A percentile compares a stretch with the other conserved stretches of the same genome.
phyloP scores from a whole-genome alignment of 2,888 invertebrate species.

The Melitaea athalia region DNA sequence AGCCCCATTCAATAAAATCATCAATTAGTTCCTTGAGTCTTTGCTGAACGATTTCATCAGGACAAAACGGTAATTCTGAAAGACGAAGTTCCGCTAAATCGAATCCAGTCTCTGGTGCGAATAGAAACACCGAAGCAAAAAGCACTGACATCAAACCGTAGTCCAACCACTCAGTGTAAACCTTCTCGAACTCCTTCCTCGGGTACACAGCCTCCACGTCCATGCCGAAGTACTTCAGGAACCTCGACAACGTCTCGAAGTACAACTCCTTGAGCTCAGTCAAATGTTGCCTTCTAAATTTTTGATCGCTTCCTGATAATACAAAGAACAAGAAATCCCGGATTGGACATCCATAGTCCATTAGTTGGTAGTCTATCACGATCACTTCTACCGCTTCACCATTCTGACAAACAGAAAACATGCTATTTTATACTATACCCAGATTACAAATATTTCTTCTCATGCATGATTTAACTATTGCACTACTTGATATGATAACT shows the following conservation, averaged over 20 bases:
- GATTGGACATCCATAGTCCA: conserved; percentile 52
- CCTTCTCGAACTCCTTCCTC: conserved; percentile 49
- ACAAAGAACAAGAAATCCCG: conserved; percentile 56
- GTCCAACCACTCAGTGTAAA: conserved; percentile 50
- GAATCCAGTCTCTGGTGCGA: conserved; percentile 47
- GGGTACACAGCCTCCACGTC: conserved; percentile 50
- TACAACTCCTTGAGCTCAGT: conserved; percentile 52
- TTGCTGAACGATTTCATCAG: conserved; percentile 45
- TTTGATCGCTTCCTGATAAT: conserved; percentile 48
- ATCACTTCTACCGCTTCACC: conserved; percentile 44
- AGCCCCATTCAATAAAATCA: conserved; percentile 44
- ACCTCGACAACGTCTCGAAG: conserved; percentile 46
- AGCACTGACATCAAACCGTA: conserved; percentile 51
- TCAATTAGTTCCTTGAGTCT: conserved; percentile 50
- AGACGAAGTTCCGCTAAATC: conserved; percentile 44
- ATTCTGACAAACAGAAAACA: conserved; percentile 44
- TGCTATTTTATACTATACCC: neutral
- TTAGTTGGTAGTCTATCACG: conserved; percentile 55
- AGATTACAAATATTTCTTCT: too few relatives aligned
- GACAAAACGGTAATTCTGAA: conserved; percentile 41
- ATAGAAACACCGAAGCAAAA: conserved; percentile 49
- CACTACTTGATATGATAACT: too few relatives aligned
- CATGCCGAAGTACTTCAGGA: conserved; percentile 51
- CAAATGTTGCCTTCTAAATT: conserved; percentile 52
- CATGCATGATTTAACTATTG: too few relatives aligned